These are phyloP conservation scores for Galeopterus variegatus DNA, from an alignment of 2,113 vertebrate species.

Conservation along the genomic window DNA sequence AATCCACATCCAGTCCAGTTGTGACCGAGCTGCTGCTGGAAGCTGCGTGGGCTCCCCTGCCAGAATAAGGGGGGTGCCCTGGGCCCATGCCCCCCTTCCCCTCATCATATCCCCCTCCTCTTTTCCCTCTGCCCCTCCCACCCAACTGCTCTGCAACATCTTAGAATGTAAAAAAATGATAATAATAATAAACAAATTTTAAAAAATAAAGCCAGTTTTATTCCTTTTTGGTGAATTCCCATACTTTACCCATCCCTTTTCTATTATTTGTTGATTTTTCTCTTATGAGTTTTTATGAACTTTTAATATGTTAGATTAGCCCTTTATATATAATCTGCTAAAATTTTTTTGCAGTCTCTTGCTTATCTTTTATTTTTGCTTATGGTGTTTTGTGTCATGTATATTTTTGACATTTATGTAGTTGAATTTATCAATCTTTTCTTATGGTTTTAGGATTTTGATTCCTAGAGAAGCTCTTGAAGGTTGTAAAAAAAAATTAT, in stretches of 20 bases:
- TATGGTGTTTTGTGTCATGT: background rate
- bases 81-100: no score
- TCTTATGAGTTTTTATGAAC: background rate
- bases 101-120: no score
- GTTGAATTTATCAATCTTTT: constrained; percentile 28
- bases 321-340: background rate
- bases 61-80: no score
- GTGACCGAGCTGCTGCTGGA: no score
- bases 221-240: background rate
- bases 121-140: no score
- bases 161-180: no score
- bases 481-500: constrained; percentile 57
- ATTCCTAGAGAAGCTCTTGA: constrained; percentile 10
- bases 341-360: background rate
- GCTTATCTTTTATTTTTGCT: constrained; percentile 15
- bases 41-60: no score
- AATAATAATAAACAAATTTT: no score
- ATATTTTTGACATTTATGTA: constrained; percentile 47
- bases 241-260: background rate
- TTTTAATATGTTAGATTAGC: constrained; percentile 30
- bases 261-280: background rate
- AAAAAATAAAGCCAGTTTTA: background rate
- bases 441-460: background rate
- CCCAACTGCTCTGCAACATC: no score
- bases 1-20: no score